Percentiles rank a stretch among this genome's conserved stretches.
phyloP scores from a whole-genome alignment of 2,888 invertebrate species.

The Amaurobius ferox region DNA sequence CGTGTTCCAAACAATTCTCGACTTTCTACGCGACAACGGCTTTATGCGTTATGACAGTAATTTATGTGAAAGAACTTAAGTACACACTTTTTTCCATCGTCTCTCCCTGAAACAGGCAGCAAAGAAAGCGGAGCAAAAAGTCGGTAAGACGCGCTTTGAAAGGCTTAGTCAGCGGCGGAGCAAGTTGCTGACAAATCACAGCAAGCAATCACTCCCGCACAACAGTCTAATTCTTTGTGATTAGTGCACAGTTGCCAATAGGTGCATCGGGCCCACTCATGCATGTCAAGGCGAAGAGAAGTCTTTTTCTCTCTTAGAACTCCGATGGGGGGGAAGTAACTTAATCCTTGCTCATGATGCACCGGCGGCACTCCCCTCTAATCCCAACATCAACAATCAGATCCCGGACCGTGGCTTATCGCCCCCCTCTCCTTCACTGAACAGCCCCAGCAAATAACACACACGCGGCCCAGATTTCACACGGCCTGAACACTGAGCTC shows the following conservation, averaged over 20 bases:
- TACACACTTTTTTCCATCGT: conserved; percentile 60
- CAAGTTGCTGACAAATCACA: conserved; percentile 73
- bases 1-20: conserved; percentile 65
- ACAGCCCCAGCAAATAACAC: conserved; percentile 44
- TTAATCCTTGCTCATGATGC: conserved; percentile 71
- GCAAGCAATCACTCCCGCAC: conserved; percentile 72
- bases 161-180: conserved; percentile 72
- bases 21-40: conserved; percentile 72
- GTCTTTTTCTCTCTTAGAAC: conserved; percentile 41
- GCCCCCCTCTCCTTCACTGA: conserved; percentile 5
- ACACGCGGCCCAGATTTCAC: conserved; percentile 70
- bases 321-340: conserved; percentile 28
- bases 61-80: conserved; percentile 73
- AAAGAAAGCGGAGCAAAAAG: conserved; percentile 66
- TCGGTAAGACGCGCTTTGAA: conserved; percentile 72
- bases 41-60: conserved; percentile 73
- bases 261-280: conserved; percentile 58
- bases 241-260: conserved; percentile 71
- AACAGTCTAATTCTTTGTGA: conserved; percentile 73
- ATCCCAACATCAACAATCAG: conserved; percentile 73
- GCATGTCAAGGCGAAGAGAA: conserved; percentile 59
- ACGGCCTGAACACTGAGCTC: conserved; percentile 71
- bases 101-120: conserved; percentile 4
- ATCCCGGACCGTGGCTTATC: conserved; percentile 72
- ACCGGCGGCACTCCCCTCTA: conserved; percentile 56